Conservation (phyloP, 2,113 vertebrate species). For the Willisornis vidua region DNA sequence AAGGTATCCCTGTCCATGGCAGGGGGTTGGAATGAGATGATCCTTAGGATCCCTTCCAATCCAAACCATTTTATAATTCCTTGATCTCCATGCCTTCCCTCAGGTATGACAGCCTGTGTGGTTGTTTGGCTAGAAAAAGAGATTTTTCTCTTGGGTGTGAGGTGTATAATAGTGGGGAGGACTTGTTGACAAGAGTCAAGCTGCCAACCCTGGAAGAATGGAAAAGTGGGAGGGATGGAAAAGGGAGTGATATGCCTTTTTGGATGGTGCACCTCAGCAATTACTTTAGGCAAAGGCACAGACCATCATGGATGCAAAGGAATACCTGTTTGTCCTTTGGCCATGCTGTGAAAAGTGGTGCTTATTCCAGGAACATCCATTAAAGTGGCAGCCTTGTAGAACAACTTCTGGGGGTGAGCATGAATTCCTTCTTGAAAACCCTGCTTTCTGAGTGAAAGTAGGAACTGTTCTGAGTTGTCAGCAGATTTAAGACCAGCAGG, state of each 20-base stretch:
- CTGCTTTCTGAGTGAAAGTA: not conserved
- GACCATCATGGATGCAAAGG: not conserved
- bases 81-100: not conserved
- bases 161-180: not conserved
- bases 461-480: not conserved
- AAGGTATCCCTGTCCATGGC: not conserved
- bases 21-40: rapidly evolving
- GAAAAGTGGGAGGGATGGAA: not conserved
- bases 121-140: not conserved
- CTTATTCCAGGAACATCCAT: not conserved
- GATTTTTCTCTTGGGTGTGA: not conserved
- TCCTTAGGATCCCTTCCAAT: not conserved
- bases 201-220: not conserved
- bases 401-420: not conserved
- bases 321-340: not conserved
- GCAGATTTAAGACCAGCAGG: slow-evolving; percentile 16
- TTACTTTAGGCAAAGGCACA: not conserved
- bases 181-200: not conserved
- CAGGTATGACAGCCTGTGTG: not conserved
- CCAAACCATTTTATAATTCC: not conserved
- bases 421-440: not conserved
- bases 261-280: not conserved
- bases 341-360: not conserved
- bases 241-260: not conserved
- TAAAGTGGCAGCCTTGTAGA: not conserved